These are phyloP conservation scores for Neuroterus valhalla DNA, from an alignment of 1,140 invertebrate species.

Conservation along the genomic window DNA sequence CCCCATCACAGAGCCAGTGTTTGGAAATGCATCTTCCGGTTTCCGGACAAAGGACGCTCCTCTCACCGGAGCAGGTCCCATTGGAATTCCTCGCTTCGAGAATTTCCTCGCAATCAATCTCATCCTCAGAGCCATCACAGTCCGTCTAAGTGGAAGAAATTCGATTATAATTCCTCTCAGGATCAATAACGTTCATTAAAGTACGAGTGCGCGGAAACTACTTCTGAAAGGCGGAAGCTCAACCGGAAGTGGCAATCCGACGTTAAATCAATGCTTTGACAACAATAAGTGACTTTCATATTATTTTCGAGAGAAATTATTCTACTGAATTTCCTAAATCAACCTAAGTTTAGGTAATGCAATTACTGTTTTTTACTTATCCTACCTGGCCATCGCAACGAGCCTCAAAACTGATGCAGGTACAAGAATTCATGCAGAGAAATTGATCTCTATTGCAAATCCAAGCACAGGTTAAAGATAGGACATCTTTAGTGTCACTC, in stretches of 20 bases:
- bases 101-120: conserved; percentile 77
- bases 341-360: conserved; percentile 7
- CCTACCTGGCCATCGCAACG: conserved; percentile 64
- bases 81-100: conserved; percentile 70
- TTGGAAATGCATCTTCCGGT: conserved; percentile 84
- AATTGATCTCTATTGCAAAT: conserved; percentile 74
- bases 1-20: conserved; percentile 86
- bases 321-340: background rate
- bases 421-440: conserved; percentile 77
- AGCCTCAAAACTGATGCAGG: conserved; percentile 74
- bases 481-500: conserved; percentile 48
- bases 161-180: background rate
- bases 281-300: background rate
- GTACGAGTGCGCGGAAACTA: background rate
- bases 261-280: background rate
- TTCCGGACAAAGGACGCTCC: conserved; percentile 80
- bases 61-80: conserved; percentile 77
- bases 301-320: background rate
- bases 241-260: conserved; percentile 10
- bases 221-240: background rate
- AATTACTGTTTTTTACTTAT: conserved; percentile 43
- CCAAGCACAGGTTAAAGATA: conserved; percentile 67
- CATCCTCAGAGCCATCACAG: conserved; percentile 82
- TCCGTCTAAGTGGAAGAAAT: conserved; percentile 68
- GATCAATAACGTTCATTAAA: conserved; percentile 17